Conservation (phyloP, 2,888 invertebrate genomes). For the Heliconius erato region DNA sequence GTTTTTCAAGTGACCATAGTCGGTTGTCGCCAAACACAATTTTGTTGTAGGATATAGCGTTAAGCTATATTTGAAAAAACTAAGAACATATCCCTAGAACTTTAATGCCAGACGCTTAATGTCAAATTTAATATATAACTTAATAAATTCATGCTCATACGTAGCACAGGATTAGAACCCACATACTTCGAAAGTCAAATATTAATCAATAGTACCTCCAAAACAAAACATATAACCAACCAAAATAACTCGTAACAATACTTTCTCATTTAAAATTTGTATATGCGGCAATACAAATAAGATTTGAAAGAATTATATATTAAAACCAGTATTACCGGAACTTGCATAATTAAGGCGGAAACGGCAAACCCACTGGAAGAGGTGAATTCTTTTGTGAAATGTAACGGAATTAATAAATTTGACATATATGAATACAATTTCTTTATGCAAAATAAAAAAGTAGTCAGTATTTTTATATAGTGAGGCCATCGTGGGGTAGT, state of each 20-base stretch:
- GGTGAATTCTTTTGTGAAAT: conserved; percentile 36
- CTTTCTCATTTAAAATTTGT: neutral
- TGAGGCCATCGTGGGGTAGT: too few relatives aligned
- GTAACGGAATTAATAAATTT: conserved; percentile 33
- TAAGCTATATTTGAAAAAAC: too few relatives aligned
- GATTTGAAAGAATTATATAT: conserved; percentile 7
- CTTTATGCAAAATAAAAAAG: too few relatives aligned
- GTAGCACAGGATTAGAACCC: neutral
- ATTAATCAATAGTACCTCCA: neutral
- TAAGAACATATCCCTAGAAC: too few relatives aligned
- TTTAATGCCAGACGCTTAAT: too few relatives aligned
- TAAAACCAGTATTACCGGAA: conserved; percentile 34
- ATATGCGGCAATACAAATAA: neutral
- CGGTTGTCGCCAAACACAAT: too few relatives aligned
- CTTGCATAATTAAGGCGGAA: conserved; percentile 43
- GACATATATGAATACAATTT: neutral
- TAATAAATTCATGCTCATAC: too few relatives aligned
- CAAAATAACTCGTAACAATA: neutral
- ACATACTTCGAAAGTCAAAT: neutral
- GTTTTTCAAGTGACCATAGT: too few relatives aligned
- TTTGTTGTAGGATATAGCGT: too few relatives aligned
- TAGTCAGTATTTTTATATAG: too few relatives aligned
- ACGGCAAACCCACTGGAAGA: conserved; percentile 1
- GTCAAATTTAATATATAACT: too few relatives aligned
- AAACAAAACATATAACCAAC: neutral